A percentile compares a stretch with the other conserved stretches of the same genome.
These are phyloP conservation scores for Apis laboriosa DNA, from an alignment of 1,140 invertebrate species.

Conservation along the genomic window DNA sequence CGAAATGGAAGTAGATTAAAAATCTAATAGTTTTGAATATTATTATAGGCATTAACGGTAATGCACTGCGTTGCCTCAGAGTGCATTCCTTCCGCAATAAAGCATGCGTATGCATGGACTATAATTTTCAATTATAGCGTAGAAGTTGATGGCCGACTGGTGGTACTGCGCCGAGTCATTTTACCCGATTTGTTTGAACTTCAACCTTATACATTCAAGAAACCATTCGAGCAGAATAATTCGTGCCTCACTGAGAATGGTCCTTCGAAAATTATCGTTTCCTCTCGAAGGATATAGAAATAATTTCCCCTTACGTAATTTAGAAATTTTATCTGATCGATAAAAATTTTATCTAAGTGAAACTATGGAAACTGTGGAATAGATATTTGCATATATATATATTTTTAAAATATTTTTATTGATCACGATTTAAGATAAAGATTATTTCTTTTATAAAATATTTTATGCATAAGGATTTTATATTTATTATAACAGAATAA, in stretches of 20 bases:
- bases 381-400: too few relatives aligned
- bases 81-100: constrained; percentile 13
- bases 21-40: constrained; percentile 12
- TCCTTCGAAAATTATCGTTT: background rate
- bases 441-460: too few relatives aligned
- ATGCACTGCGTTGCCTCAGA: background rate
- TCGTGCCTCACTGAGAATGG: background rate
- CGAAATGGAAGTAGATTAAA: background rate
- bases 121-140: constrained; percentile 50
- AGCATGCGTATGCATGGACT: constrained; percentile 23
- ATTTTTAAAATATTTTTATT: too few relatives aligned
- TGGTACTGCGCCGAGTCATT: constrained; percentile 19
- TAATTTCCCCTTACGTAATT: background rate
- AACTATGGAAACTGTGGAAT: too few relatives aligned
- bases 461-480: too few relatives aligned
- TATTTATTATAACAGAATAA: too few relatives aligned
- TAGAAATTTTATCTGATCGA: background rate
- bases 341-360: too few relatives aligned
- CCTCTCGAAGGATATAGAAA: background rate
- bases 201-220: constrained; percentile 16
- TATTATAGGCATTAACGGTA: constrained; percentile 34
- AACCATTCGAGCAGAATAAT: constrained; percentile 1
- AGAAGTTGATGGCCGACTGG: constrained; percentile 31
- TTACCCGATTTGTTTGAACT: constrained; percentile 27
- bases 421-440: too few relatives aligned